Conservation (phyloP, 2,797 vertebrate species). For the Lagodon rhomboides region DNA sequence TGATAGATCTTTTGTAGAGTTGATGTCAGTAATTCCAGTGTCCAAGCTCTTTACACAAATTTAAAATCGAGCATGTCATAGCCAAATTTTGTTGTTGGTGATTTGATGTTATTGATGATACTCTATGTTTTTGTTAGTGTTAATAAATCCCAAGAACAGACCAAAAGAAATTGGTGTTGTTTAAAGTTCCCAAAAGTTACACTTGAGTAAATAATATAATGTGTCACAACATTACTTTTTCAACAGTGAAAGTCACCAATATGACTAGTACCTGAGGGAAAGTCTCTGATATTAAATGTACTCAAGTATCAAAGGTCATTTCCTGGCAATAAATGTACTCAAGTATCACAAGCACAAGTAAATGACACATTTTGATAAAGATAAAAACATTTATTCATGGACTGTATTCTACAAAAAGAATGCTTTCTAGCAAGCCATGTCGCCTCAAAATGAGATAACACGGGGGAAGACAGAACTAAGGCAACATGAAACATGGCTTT, state of each 20-base stretch:
- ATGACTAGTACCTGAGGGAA: too few relatives aligned
- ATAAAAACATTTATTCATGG: background rate
- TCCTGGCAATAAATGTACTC: too few relatives aligned
- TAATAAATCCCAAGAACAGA: too few relatives aligned
- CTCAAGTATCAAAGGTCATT: too few relatives aligned
- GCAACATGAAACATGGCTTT: background rate
- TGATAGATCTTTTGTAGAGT: background rate
- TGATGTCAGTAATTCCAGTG: background rate
- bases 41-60: background rate
- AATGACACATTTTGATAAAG: background rate
- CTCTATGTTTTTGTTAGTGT: too few relatives aligned
- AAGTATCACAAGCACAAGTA: background rate
- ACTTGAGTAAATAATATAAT: too few relatives aligned
- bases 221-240: too few relatives aligned
- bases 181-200: too few relatives aligned
- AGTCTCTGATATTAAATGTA: too few relatives aligned
- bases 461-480: constrained; percentile 3
- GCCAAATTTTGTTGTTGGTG: background rate
- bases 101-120: too few relatives aligned
- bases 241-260: too few relatives aligned
- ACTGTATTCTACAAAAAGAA: background rate
- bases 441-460: background rate
- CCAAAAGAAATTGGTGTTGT: too few relatives aligned
- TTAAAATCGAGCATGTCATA: background rate
- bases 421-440: background rate